Conservation (phyloP, 37 sponge, comb jelly and placozoan species). For the Mnemiopsis leidyi region DNA sequence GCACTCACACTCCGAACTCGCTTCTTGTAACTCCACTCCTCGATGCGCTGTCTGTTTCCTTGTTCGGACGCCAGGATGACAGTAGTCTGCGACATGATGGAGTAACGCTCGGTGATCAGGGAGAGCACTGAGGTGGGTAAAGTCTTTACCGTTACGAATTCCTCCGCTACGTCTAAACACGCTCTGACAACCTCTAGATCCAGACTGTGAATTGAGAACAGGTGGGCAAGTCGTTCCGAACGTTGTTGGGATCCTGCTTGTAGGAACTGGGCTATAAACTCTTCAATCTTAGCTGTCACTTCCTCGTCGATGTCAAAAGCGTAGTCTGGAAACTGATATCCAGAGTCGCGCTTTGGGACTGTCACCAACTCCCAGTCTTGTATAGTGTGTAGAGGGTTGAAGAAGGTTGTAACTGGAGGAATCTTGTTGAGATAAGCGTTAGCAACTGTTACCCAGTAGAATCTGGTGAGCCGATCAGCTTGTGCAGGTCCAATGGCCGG, state of each 20-base stretch:
- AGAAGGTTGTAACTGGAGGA: not conserved
- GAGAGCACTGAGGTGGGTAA: not conserved
- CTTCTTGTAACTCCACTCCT: slow-evolving; percentile 59
- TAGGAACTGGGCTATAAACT: slow-evolving; percentile 22
- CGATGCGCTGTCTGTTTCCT: not conserved
- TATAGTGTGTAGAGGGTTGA: not conserved
- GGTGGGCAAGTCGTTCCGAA: not conserved
- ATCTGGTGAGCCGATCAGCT: slow-evolving; percentile 40
- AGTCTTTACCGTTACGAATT: not conserved
- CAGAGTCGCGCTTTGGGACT: not conserved
- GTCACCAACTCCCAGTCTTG: slow-evolving; percentile 39
- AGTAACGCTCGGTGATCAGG: slow-evolving; percentile 4
- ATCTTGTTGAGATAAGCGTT: slow-evolving; percentile 36
- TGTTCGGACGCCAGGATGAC: not conserved
- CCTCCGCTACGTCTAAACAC: slow-evolving; percentile 34
- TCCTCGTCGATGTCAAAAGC: slow-evolving; percentile 1
- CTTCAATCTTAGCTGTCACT: not conserved
- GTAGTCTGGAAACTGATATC: slow-evolving; percentile 37
- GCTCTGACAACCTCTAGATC: not conserved
- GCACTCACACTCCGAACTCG: not conserved
- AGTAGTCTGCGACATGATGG: slow-evolving; percentile 6
- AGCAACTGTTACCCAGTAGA: slow-evolving; percentile 35
- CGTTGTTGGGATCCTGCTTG: slow-evolving; percentile 4
- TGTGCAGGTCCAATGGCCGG: slow-evolving; percentile 1
- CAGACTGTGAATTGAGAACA: not conserved